Base-by-base conservation (phyloP, 2,888 invertebrate genomes). In the Sarcophaga rosellei region DNA sequence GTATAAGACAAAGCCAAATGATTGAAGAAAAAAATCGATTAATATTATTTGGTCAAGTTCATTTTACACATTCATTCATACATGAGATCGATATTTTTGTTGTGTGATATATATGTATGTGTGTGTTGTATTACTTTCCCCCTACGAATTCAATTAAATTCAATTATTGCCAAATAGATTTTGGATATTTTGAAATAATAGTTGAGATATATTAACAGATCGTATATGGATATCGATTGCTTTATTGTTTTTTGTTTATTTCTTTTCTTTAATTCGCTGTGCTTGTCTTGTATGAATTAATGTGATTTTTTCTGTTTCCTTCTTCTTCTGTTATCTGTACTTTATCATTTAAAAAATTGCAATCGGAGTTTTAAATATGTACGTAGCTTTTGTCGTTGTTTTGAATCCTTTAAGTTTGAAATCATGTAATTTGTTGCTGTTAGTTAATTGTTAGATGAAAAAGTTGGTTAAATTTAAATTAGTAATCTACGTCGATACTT, bases 11-110 rank as follows among this genome's bases (percentile, higher is more conserved):
- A 20, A 76, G 35, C 35, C 15, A 66, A 59, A 62, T 45, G 21
- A 63, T 20, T 63, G 63, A 65, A 63, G 70, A 47, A 53, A 21
- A 35, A 80, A 83, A 83, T 80, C 63, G 68, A 78, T 82, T 82
- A 73, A 75, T 76, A 61, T 77, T 83, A 77, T 69, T 83, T 76
- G 86, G 76, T 83, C 83, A 86, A 81, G 80, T 82, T 82, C 85
- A 76, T 63, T 35, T 15, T 17, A 53, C 12, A 17, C 53, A 53
- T 53, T 15, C 53, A 53, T 53, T 15, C 53, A 53, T 4, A 17
- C 15, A 45, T 57, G 8, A 35, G n/a, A 59, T 35, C 59, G 57
- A 20, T 5, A 44, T 12, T 20, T 35, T 35, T 57, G 25, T 73
- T 20, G 47, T 63, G 63, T 63, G 25, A 74, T 74, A 25, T 74